These are phyloP conservation scores for Hormiphora californensis DNA, from an alignment of 37 sponge, comb jelly and placozoan genomes.

Conservation along the genomic window DNA sequence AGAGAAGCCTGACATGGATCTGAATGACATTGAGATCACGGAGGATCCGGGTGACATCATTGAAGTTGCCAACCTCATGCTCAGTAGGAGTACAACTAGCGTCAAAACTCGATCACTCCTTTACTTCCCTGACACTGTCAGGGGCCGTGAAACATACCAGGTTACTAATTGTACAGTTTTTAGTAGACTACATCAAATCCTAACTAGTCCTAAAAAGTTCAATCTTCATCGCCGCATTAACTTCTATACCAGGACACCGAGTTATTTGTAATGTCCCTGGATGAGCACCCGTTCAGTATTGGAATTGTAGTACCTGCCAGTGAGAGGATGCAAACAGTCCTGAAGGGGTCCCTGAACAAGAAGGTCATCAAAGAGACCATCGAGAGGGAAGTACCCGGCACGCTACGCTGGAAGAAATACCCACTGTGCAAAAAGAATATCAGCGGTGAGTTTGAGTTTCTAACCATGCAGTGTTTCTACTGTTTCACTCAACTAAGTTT, in stretches of 20 bases:
- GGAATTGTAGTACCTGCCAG: conserved; percentile 1
- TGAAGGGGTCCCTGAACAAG: neutral
- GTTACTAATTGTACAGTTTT: too few species aligned
- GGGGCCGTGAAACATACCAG: conserved; percentile 1
- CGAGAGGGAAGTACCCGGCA: neutral
- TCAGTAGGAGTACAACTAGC: neutral
- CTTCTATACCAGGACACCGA: neutral
- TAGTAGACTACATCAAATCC: too few species aligned
- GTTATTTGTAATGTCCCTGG: neutral
- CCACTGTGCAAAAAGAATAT: conserved; percentile 3
- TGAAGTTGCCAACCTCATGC: neutral
- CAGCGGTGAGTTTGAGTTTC: too few species aligned
- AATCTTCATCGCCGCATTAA: too few species aligned
- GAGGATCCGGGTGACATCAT: neutral
- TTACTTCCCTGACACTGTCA: conserved; percentile 4
- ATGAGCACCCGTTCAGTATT: conserved; percentile 17
- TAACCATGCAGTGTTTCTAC: too few species aligned
- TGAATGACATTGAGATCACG: conserved; percentile 8
- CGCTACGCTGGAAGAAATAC: conserved; percentile 3
- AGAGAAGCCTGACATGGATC: conserved; percentile 24
- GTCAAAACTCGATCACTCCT: neutral
- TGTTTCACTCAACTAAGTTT: too few species aligned
- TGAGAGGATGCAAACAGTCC: neutral
- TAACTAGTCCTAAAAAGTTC: too few species aligned
- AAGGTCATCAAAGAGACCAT: neutral